Evolutionary conservation across 2,888 invertebrate species (phyloP), one percentile per base, ranked within the genome.

Genomic region (Polietes domitor): DNA sequence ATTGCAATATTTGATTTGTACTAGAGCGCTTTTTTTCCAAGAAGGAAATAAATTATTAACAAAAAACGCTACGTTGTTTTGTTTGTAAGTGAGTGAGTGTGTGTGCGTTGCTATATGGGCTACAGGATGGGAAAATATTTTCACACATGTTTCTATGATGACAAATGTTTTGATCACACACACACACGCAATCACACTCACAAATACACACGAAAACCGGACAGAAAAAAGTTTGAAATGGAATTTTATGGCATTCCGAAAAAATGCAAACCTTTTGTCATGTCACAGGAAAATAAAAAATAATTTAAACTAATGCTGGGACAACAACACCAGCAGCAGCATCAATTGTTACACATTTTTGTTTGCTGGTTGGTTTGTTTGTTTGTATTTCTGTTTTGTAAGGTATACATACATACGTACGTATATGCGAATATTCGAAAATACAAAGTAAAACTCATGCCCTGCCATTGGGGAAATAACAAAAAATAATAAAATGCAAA

Each of bases 401-500:
- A 72, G 63, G 61, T 71, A 71, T 53, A 53, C 24, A 26, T 24
- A 6, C 58, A 24, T 2, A 58, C 4, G 21, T 50, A 50, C 7
- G 19, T 19, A 50, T 50, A n/a, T 50, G 50, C 50, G 19, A 53
- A 53, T 53, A 53, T 53, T 21, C 21, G 4, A 58, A 58, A 58
- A 24, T 32, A n/a, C n/a, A 68, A 68, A 68, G 68, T 43, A 68
- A 55, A 76, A 73, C 58, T 80, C 68, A 70, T 77, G 10, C 21
- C 58, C 79, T 24, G 79, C 37, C 73, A 28, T 50, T 61, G 50
- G 79, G 41, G 73, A 74, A 53, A 79, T 65, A 75, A 65, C 75
- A 43, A 82, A 78, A 74, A 78, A 77, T 61, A 83, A 83, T 80
- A 80, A 83, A 80, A 80, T 83, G 80, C 73, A 77, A 83, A 83